Evolutionary conservation across 2,888 invertebrate species (phyloP).

Genomic region (Heliconius aoede): DNA sequence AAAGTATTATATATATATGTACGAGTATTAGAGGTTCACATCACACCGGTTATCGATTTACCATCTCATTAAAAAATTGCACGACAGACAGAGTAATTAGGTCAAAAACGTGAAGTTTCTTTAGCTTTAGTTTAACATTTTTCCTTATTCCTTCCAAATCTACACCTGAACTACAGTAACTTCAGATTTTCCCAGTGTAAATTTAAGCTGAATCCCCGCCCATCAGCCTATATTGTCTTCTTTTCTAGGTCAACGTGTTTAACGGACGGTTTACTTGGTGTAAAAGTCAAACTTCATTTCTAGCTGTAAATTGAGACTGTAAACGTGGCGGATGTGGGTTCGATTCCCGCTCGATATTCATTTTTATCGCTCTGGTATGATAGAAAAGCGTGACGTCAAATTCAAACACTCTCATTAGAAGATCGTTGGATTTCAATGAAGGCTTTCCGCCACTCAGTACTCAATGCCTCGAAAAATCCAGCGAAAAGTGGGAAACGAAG

Average conservation of each 20-base stretch:
- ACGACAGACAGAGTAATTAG: slow-evolving; percentile 14
- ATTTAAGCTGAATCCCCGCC: slow-evolving; percentile 25
- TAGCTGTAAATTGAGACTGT: neutral
- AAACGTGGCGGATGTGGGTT: no score
- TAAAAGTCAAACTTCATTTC: slow-evolving; percentile 10
- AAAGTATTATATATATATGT: no score
- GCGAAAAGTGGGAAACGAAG: no score
- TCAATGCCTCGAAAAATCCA: no score
- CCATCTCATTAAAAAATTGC: neutral
- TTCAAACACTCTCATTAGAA: no score
- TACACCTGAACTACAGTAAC: neutral
- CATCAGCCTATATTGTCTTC: slow-evolving; percentile 37
- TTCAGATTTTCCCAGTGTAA: slow-evolving; percentile 13
- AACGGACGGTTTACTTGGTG: slow-evolving; percentile 4
- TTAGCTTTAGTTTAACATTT: neutral
- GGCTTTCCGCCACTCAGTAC: no score
- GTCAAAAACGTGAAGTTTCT: neutral
- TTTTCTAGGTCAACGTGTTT: slow-evolving; percentile 43
- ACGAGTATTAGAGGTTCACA: neutral
- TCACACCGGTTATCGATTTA: neutral
- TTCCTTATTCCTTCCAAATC: neutral
- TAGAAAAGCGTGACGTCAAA: no score
- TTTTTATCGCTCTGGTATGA: no score
- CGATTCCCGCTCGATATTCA: no score
- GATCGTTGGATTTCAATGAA: no score